Conservation (phyloP, 2,113 vertebrate genomes). For the Lophius piscatorius region DNA sequence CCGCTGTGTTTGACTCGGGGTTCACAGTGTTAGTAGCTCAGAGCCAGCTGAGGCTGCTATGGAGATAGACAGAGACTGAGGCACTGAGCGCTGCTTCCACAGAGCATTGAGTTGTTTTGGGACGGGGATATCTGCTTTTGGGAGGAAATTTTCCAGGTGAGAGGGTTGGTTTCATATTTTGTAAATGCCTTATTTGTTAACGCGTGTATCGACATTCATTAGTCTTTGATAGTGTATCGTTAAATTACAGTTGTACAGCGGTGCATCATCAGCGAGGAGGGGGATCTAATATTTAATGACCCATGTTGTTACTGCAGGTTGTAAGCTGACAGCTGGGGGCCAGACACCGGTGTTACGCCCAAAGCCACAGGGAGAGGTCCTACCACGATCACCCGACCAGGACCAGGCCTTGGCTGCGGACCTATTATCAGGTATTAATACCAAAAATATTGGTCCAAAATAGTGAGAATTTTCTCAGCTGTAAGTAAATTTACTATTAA, state of each 20-base stretch:
- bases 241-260: background rate
- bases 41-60: conserved; percentile 66
- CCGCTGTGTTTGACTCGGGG: conserved; percentile 44
- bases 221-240: background rate
- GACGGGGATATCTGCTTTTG: conserved; percentile 45
- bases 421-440: conserved; percentile 66
- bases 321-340: conserved; percentile 56
- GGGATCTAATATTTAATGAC: conserved; percentile 17
- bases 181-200: no score
- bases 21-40: conserved; percentile 68
- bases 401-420: conserved; percentile 62
- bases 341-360: conserved; percentile 43
- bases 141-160: conserved; percentile 55
- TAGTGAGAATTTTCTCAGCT: no score
- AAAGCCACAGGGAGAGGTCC: conserved; percentile 67
- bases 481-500: no score
- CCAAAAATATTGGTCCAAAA: no score
- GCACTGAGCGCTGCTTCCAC: conserved; percentile 43
- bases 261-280: conserved; percentile 6
- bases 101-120: conserved; percentile 43
- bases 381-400: conserved; percentile 45
- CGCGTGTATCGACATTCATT: no score
- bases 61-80: conserved; percentile 57
- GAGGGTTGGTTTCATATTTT: no score
- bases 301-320: conserved; percentile 59